Base-by-base conservation (phyloP, 2,888 invertebrate species). In the Lycophotia porphyrea region DNA sequence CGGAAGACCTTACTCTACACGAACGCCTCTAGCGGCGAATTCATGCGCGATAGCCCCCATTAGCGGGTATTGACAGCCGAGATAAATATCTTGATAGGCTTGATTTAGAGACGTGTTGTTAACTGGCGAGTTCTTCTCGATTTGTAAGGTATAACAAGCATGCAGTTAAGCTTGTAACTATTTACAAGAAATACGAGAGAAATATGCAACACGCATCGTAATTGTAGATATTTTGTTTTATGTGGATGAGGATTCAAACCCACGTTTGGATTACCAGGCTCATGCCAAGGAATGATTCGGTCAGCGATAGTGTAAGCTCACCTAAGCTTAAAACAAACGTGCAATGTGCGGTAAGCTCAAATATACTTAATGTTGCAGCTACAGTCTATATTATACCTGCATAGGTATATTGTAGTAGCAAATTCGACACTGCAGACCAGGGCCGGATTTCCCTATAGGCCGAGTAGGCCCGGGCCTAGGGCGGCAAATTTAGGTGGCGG, bases 71-170 rank as follows among this genome's bases (percentile, higher is more conserved):
- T 27, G 52, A 31, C 52, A 63, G 15, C 8, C 15, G 15, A 61
- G 36, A 61, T 73, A 58, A 34, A 69, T 78, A 78, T 71, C 49
- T 52, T 52, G 49, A 34, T 52, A 15, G 24, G 31, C n/a, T 72
- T 66, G 60, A 61, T 78, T 65, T 24, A 78, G 34, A 31, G 27
- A 34, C 11, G 24, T 78, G 15, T 44, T 47, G 18, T 13, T 65
- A 61, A 39, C 44, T 47, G 2, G 39, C 18, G 0, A 24, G 5
- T 61, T 39, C 24, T 61, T 15, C 5, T 79, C 21, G 44, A 24
- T 61, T 52, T 42, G n/a, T 72, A 71, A 34, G 49, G 39, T 47
- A 76, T 61, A 76, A 18, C 21, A 24, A 44, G 21, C 24, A 31
- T 44, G 5, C 31, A 31, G 13, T 42, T 76, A 39, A 75, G n/a